Base-by-base conservation (phyloP, 2,888 invertebrate genomes). In the Tryphoninae sp. region DNA sequence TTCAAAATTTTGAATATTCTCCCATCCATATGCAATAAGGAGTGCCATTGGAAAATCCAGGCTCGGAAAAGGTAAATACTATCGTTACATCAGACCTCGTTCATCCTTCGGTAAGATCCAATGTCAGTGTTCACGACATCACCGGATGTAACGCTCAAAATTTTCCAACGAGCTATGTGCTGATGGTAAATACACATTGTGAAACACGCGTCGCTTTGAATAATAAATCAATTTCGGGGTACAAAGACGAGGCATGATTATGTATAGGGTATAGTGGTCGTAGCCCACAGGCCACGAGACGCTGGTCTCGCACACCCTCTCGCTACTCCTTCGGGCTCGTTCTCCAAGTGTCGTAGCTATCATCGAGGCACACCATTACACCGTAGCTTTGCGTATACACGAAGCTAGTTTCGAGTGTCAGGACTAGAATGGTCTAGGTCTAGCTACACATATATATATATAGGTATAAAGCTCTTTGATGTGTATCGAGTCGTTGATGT, bases 211-310 rank as follows among this genome's bases (percentile, higher is more conserved):
- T 91, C 90, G 89, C 91, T 91, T 91, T 91, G 91, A 91, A 91
- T 91, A 91, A 91, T 91, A 91, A 91, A 91, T 91, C 91, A 91
- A 91, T 91, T 91, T 91, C 90, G 89, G 88, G 89, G 89, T 89
- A 91, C 91, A 91, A 91, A 91, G 91, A 91, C 91, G 89, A 88
- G 87, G 88, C 89, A 90, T 91, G 91, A 91, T 91, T 91, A 91
- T 91, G 91, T 89, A 91, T 91, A 89, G 90, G 78, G 88, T 89
- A 89, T 89, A 87, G 89, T 82, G 86, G 86, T 88, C 80, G 82
- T 77, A 53, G 82, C 26, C 77, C 77, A 79, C 82, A 82, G 82
- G 80, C 82, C 80, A 76, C 62, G 80, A 79, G 80, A 82, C 62
- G 68, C 76, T 65, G 59, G 73, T 80, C 58, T 59, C 55, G 9